Conservation (phyloP, 2,113 vertebrate genomes). For the Brachionichthys hirsutus region DNA sequence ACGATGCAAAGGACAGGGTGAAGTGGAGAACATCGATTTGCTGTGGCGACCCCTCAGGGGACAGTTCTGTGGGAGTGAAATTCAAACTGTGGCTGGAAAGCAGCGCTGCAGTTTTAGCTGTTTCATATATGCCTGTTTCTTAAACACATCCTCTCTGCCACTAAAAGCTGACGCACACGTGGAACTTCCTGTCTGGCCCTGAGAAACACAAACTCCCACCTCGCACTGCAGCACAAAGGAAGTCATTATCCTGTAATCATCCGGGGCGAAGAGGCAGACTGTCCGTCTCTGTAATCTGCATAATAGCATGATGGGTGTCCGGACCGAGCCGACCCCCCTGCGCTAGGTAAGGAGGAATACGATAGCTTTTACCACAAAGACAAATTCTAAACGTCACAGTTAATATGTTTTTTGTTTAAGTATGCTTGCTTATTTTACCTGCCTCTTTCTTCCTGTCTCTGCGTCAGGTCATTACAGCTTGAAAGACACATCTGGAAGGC, state of each 20-base stretch:
- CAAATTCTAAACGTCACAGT: slow-evolving; percentile 9
- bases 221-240: slow-evolving; percentile 51
- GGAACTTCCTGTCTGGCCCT: slow-evolving; percentile 37
- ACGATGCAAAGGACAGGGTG: no score
- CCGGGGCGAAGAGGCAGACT: slow-evolving; percentile 39
- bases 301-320: slow-evolving; percentile 36
- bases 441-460: slow-evolving; percentile 43
- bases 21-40: no score
- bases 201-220: slow-evolving; percentile 32
- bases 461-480: slow-evolving; percentile 26
- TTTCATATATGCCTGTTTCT: no score
- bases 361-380: slow-evolving; percentile 11
- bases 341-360: background rate
- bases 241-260: slow-evolving; percentile 62
- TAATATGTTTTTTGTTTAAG: background rate
- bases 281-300: slow-evolving; percentile 44
- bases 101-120: no score
- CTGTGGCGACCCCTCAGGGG: no score
- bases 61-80: no score
- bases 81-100: no score
- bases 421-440: slow-evolving; percentile 15
- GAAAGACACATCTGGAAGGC: slow-evolving; percentile 64
- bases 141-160: background rate
- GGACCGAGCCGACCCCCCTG: slow-evolving; percentile 19
- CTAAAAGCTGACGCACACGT: slow-evolving; percentile 3